Percentiles rank a stretch among this genome's conserved stretches.
Evolutionary conservation across 1,140 invertebrate genomes (phyloP).

Genomic region (Drosophila saltans): DNA sequence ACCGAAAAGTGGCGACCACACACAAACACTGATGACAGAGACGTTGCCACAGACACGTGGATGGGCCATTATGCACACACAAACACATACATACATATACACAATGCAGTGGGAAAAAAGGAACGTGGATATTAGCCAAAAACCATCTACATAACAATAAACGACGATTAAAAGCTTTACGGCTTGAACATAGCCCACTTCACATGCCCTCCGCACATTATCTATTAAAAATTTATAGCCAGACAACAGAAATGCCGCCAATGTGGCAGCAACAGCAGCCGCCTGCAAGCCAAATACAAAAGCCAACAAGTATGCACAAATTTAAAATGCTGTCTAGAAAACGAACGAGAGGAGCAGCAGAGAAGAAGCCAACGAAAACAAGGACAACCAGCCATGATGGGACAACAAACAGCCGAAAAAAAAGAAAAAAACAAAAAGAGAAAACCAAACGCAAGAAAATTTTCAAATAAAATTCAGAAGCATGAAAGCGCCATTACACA

Average conservation of each 20-base stretch:
- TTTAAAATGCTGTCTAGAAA: conserved; percentile 66
- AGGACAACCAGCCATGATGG: conserved; percentile 41
- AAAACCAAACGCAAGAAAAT: conserved; percentile 73
- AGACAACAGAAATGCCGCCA: conserved; percentile 63
- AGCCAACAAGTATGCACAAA: conserved; percentile 75
- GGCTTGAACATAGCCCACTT: conserved; percentile 67
- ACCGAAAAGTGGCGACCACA: conserved; percentile 46
- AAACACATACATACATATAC: conserved; percentile 32
- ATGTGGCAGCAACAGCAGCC: conserved; percentile 50
- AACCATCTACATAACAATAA: conserved; percentile 80
- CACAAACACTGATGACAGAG: background rate
- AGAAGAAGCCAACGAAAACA: conserved; percentile 29
- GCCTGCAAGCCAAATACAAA: conserved; percentile 35
- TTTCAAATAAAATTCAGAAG: conserved; percentile 80
- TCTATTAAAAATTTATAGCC: conserved; percentile 80
- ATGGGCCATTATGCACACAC: conserved; percentile 14
- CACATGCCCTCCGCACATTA: conserved; percentile 73
- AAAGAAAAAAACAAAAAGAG: background rate
- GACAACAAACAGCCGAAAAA: conserved; percentile 42
- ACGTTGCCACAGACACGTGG: conserved; percentile 12
- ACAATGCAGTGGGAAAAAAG: conserved; percentile 16
- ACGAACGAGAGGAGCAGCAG: conserved; percentile 12
- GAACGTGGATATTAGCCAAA: conserved; percentile 59
- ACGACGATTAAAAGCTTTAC: conserved; percentile 78
- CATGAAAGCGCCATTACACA: conserved; percentile 78